These are phyloP conservation scores for Thalassarche chlororhynchos DNA, from an alignment of 2,113 vertebrate genomes.

Conservation along the genomic window DNA sequence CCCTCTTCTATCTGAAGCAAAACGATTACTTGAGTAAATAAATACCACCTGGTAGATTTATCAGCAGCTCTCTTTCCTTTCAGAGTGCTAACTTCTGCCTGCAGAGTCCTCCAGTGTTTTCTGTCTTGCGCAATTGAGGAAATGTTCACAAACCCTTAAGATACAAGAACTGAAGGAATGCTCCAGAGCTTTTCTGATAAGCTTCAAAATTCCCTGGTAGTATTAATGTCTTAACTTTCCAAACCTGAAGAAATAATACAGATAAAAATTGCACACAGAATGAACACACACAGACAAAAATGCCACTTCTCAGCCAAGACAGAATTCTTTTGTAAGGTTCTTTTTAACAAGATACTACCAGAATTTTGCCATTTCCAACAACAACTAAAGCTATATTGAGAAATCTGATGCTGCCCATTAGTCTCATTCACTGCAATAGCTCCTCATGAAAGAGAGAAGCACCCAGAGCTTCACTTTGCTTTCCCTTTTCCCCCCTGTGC, in stretches of 20 bases:
- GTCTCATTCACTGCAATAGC: neutral
- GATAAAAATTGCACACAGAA: neutral
- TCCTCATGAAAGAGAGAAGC: neutral
- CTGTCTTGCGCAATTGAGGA: neutral
- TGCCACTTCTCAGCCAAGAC: neutral
- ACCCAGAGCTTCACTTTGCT: neutral
- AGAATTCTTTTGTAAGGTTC: neutral
- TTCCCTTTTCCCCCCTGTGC: neutral
- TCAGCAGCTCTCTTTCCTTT: neutral
- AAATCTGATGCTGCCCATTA: neutral
- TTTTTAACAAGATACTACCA: neutral
- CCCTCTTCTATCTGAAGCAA: neutral
- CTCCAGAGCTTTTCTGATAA: constrained; percentile 1
- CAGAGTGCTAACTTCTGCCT: neutral
- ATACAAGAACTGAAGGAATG: neutral
- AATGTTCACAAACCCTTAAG: neutral
- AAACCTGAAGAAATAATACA: neutral
- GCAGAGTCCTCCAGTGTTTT: neutral
- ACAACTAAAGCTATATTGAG: neutral
- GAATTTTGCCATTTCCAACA: neutral
- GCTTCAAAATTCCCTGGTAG: neutral
- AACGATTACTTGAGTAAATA: neutral
- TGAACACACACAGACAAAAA: neutral
- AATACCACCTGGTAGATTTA: neutral
- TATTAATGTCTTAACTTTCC: neutral